These are phyloP conservation scores for Artibeus jamaicensis DNA, from an alignment of 2,797 vertebrate species.

Conservation along the genomic window DNA sequence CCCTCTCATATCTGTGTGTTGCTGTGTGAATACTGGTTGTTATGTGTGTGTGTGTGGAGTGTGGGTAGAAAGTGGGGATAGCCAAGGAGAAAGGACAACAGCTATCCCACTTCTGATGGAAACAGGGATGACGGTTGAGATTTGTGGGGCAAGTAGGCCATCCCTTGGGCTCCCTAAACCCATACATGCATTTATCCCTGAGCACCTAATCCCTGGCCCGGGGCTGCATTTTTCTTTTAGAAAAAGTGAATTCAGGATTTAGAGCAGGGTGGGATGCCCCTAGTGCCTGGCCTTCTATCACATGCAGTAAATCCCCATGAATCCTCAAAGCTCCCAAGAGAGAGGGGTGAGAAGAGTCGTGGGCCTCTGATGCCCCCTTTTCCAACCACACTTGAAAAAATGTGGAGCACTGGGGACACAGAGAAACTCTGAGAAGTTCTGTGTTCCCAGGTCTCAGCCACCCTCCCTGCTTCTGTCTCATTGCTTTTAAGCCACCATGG, in stretches of 20 bases:
- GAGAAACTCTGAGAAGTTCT: background rate
- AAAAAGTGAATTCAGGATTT: background rate
- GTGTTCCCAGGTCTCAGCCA: background rate
- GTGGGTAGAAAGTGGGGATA: background rate
- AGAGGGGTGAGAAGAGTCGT: background rate
- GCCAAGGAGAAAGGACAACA: background rate
- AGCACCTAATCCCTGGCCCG: background rate
- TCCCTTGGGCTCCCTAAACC: background rate
- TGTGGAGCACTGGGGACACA: background rate
- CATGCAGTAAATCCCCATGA: background rate
- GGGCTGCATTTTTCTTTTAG: background rate
- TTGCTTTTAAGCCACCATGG: background rate
- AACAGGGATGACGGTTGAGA: background rate
- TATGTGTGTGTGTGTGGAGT: background rate
- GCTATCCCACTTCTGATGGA: background rate
- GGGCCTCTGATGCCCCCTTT: background rate
- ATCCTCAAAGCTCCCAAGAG: background rate
- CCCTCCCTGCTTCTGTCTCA: too few species aligned
- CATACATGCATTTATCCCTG: background rate
- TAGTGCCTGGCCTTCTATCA: background rate
- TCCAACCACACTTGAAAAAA: background rate
- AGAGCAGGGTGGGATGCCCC: background rate
- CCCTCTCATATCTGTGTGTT: background rate
- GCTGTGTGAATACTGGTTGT: background rate
- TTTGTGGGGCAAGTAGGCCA: background rate